Base-by-base conservation (phyloP, 2,797 vertebrate genomes). In the Paedocypris micromegethes region DNA sequence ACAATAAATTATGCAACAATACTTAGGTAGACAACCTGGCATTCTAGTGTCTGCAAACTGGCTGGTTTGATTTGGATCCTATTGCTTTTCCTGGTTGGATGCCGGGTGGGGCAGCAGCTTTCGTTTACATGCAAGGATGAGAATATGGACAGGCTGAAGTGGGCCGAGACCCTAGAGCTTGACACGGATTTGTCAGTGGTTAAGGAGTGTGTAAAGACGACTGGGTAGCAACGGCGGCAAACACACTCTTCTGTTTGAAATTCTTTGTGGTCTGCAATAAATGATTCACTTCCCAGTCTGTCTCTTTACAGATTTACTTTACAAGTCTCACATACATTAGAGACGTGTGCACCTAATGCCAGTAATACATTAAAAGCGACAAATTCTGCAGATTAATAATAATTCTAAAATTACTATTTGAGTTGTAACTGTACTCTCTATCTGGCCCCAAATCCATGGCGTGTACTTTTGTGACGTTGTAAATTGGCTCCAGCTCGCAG, bases 121-220 rank as follows among this genome's bases (percentile, higher is more conserved):
- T 58, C 45, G 38, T 55, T 37, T 44, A 41, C 44, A 51, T 39
- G 48, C 54, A 78, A 78, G 49, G 49, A 23, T 23, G 23, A 23
- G 58, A 60, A 76, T 66, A 46, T 82, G 80, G 75, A 81, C 83
- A 80, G 62, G 56, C 50, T 40, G 66, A 38, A 59, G 6, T 45
- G 49, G 23, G 49, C 56, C 48, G 47, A 46, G 48, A 64, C 56
- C 68, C 9, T 51, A 68, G 49, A 64, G 69, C 59, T 68, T 67
- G 53, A 57, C 59, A 64, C 73, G 71, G 68, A 70, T 44, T 41
- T 4, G 47, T 57, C 53, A 9, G 60, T 49, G 52, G 60, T 5
- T 45, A 60, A 55, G 66, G 67, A 56, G 53, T 58, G 63, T 66
- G 44, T 62, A 47, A 45, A 38, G 55, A 68, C 68, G 69, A 75